Evolutionary conservation across 2,113 vertebrate species (phyloP).

Genomic region (Stigmatopora nigra): DNA sequence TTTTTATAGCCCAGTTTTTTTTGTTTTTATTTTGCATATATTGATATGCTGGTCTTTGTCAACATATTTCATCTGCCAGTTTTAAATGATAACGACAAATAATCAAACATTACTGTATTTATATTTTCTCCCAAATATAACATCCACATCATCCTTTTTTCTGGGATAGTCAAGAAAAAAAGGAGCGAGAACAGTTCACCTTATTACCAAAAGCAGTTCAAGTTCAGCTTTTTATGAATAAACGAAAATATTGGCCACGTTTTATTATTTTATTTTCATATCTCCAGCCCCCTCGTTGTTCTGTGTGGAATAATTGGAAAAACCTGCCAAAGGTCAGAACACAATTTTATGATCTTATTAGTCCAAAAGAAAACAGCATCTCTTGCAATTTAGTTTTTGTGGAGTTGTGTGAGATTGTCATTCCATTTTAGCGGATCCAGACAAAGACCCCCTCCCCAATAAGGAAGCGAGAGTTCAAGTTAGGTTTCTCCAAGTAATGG

Average conservation of each 20-base stretch:
- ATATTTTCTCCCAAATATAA: not conserved
- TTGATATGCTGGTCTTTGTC: no score
- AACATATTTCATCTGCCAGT: no score
- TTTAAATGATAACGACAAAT: no score
- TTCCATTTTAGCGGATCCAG: not conserved
- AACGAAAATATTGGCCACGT: not conserved
- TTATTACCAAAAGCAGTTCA: constrained; percentile 14
- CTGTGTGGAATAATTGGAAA: not conserved
- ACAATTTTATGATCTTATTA: no score
- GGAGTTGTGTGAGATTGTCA: not conserved
- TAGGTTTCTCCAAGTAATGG: constrained; percentile 38
- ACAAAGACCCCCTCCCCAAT: not conserved
- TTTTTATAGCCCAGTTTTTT: no score
- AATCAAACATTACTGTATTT: no score
- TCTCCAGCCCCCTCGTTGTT: not conserved
- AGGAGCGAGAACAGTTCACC: not conserved
- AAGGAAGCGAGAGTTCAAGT: not conserved
- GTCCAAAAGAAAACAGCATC: not conserved
- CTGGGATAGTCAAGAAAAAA: not conserved
- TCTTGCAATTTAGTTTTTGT: no score
- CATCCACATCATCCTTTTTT: constrained; percentile 2
- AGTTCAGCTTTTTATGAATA: constrained; percentile 30
- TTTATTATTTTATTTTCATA: not conserved
- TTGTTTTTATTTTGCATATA: no score
- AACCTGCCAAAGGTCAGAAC: not conserved